Conservation (phyloP, 2,113 vertebrate species). For the Gallinago undulata region DNA sequence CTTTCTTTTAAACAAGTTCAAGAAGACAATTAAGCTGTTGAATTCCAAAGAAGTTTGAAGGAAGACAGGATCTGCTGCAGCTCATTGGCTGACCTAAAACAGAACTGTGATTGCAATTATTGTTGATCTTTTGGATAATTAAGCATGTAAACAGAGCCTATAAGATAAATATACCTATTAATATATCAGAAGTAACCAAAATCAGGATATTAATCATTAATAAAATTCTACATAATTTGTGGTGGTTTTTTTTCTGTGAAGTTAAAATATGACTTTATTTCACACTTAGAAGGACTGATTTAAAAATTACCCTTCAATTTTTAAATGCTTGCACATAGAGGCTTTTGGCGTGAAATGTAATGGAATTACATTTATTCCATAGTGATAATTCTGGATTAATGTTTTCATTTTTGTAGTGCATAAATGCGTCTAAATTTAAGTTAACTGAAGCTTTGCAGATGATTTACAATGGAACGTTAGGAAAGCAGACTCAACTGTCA, state of each 20-base stretch:
- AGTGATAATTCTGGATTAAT: slow-evolving; percentile 70
- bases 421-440: slow-evolving; percentile 42
- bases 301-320: slow-evolving; percentile 61
- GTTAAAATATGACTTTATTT: slow-evolving; percentile 34
- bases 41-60: neutral
- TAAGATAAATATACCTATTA: neutral
- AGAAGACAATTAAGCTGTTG: neutral
- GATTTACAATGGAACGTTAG: slow-evolving; percentile 68
- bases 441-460: slow-evolving; percentile 55
- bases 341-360: slow-evolving; percentile 37
- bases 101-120: neutral
- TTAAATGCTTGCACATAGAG: neutral
- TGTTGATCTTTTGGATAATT: neutral
- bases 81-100: neutral
- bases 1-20: neutral
- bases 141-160: neutral
- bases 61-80: neutral
- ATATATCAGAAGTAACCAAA: neutral
- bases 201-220: neutral
- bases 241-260: neutral
- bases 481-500: slow-evolving; percentile 53
- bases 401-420: slow-evolving; percentile 56
- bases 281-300: slow-evolving; percentile 49
- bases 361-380: slow-evolving; percentile 63
- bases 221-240: neutral